phyloP scores from a whole-genome alignment of 1,140 invertebrate genomes.

The Ips nitidus region DNA sequence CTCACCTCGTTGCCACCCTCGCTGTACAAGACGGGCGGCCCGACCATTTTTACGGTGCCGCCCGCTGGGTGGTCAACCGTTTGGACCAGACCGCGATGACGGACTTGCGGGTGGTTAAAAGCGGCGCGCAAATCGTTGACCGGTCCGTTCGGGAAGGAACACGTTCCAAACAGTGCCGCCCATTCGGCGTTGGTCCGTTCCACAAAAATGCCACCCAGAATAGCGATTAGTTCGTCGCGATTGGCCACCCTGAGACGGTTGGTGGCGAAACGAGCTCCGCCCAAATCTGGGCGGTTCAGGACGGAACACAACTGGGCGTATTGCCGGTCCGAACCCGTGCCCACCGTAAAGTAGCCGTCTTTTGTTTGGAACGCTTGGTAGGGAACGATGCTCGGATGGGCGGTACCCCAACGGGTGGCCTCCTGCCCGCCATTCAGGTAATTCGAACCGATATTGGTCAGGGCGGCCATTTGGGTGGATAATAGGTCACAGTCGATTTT shows the following conservation, averaged over 20 bases:
- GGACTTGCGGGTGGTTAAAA: slow-evolving; percentile 85
- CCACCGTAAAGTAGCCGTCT: slow-evolving; percentile 82
- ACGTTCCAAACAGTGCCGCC: slow-evolving; percentile 70
- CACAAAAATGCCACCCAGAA: slow-evolving; percentile 65
- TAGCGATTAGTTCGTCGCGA: slow-evolving; percentile 66
- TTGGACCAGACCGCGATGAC: slow-evolving; percentile 74
- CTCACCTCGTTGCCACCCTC: slow-evolving; percentile 68
- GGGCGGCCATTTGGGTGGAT: slow-evolving; percentile 84
- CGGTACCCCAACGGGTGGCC: slow-evolving; percentile 80
- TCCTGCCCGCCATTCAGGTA: slow-evolving; percentile 86
- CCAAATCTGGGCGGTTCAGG: slow-evolving; percentile 64
- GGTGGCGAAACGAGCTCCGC: slow-evolving; percentile 67
- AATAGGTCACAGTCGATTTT: slow-evolving; percentile 94
- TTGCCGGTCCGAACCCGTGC: slow-evolving; percentile 78
- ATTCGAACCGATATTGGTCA: slow-evolving; percentile 89
- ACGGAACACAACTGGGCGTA: slow-evolving; percentile 70
- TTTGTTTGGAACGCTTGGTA: slow-evolving; percentile 85
- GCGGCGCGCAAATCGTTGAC: slow-evolving; percentile 85
- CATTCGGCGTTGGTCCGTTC: slow-evolving; percentile 76
- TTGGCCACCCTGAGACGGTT: slow-evolving; percentile 79
- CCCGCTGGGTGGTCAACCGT: slow-evolving; percentile 70
- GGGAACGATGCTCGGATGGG: slow-evolving; percentile 92
- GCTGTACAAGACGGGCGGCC: slow-evolving; percentile 82
- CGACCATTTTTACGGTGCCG: slow-evolving; percentile 78
- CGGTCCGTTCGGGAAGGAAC: slow-evolving; percentile 84